Percentiles rank a stretch among this genome's conserved stretches.
Evolutionary conservation across 2,113 vertebrate genomes (phyloP).

Genomic region (Tragelaphus buxtoni): DNA sequence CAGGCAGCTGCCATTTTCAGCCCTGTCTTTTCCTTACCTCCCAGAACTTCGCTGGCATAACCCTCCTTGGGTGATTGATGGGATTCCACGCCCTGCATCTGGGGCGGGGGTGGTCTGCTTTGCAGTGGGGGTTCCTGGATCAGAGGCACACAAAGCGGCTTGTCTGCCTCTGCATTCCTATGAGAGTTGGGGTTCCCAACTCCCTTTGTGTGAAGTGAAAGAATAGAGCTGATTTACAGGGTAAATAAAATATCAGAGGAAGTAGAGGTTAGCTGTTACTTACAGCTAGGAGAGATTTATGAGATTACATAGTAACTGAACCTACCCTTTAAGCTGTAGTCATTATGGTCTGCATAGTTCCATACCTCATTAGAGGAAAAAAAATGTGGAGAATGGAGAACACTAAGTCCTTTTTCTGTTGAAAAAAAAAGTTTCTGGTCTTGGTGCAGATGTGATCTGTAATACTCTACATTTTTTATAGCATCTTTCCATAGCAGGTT

Average conservation of each 20-base stretch:
- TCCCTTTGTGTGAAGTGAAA: slow-evolving; percentile 58
- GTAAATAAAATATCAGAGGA: slow-evolving; percentile 62
- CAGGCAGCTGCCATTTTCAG: neutral
- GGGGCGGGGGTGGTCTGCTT: neutral
- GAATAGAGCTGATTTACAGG: slow-evolving; percentile 61
- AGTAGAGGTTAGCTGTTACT: slow-evolving; percentile 63
- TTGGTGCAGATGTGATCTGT: slow-evolving; percentile 43
- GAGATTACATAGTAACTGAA: slow-evolving; percentile 64
- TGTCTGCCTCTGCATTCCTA: slow-evolving; percentile 8
- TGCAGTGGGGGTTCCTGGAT: neutral
- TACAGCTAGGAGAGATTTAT: slow-evolving; percentile 67
- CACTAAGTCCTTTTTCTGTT: slow-evolving; percentile 57
- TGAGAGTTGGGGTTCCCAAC: slow-evolving; percentile 16
- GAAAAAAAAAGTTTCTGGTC: slow-evolving; percentile 49
- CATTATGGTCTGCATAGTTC: slow-evolving; percentile 55
- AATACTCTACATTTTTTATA: slow-evolving; percentile 43
- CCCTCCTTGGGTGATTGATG: slow-evolving; percentile 26
- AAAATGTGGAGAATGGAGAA: slow-evolving; percentile 37
- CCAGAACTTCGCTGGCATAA: neutral
- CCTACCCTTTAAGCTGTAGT: slow-evolving; percentile 54
- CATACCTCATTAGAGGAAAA: slow-evolving; percentile 60
- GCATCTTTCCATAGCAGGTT: slow-evolving; percentile 42
- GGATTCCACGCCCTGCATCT: neutral
- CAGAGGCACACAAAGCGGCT: neutral
- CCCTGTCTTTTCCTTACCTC: neutral